Percentiles rank a stretch among this genome's conserved stretches.
Conservation (phyloP, 37 sponge, comb jelly and placozoan genomes). For the Axinella damicornis region DNA sequence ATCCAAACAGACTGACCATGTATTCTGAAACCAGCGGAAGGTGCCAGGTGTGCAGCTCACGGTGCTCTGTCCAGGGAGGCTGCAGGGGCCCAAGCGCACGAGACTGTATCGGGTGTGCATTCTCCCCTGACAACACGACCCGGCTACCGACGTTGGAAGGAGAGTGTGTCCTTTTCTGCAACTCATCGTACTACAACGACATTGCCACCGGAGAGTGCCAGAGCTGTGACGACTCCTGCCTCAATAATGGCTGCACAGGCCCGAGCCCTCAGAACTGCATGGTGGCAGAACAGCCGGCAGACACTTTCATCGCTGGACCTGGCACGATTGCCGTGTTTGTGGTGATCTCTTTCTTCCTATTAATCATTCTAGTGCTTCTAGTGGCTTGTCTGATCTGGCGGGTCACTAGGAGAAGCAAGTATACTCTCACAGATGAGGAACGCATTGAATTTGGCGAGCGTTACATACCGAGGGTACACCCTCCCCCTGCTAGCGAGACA, state of each 20-base stretch:
- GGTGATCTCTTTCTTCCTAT: slow-evolving; percentile 40
- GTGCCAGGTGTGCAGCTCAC: slow-evolving; percentile 55
- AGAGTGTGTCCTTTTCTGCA: slow-evolving; percentile 45
- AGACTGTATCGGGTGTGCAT: slow-evolving; percentile 64
- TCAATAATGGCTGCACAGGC: slow-evolving; percentile 67
- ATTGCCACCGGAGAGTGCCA: slow-evolving; percentile 31
- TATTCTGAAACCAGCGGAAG: slow-evolving; percentile 32
- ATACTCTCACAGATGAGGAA: neutral
- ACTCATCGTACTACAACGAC: slow-evolving; percentile 12
- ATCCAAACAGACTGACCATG: neutral
- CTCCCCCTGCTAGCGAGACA: too few species aligned
- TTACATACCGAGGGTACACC: neutral
- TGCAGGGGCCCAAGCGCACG: slow-evolving; percentile 59
- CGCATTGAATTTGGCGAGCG: neutral
- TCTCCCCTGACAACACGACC: neutral
- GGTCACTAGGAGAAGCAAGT: neutral
- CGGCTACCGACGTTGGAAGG: neutral
- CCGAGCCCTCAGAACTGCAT: slow-evolving; percentile 32
- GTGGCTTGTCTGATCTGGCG: slow-evolving; percentile 3
- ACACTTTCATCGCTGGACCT: slow-evolving; percentile 64
- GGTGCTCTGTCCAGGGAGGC: slow-evolving; percentile 51
- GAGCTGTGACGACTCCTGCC: slow-evolving; percentile 59
- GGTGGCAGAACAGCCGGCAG: neutral
- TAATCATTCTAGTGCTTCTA: slow-evolving; percentile 35
- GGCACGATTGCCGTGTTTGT: slow-evolving; percentile 59